Evolutionary conservation across 2,888 invertebrate species (phyloP), one percentile per base, ranked within the genome.

Genomic region (Luffia ferchaultella): DNA sequence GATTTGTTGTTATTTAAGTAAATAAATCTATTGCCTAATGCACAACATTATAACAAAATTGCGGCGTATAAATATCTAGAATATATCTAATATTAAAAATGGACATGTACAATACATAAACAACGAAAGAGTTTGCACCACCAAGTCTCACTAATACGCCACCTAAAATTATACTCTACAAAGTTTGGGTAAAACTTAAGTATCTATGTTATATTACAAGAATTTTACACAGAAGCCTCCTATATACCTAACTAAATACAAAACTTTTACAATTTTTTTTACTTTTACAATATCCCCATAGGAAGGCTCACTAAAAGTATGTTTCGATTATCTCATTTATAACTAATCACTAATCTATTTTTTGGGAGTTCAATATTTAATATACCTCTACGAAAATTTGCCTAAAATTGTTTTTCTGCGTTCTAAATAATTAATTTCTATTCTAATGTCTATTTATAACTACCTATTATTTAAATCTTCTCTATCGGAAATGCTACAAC

Each of bases 81-180:
- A 16, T 42, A 20, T 48, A 17, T 58, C 59, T 56, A 60, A 59
- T 58, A 63, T n/a, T n/a, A n/a, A n/a, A 12, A 30, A 30, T 30
- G 30, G 30, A 7, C 30, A 12, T 61, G 61, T 60, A 68, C 65
- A 66, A 58, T 63, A 61, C n/a, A n/a, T n/a, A 60, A 59, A 57
- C 57, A 54, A 57, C 68, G 69, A 30, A 65, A 71, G 78, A 82
- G 79, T 77, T 83, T 82, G 83, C 83, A 83, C 83, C 83, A 83
- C 83, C 83, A 79, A 74, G 63, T 64, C 64, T 65, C 60, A 62
- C 67, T 63, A 66, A 68, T 62, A n/a, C 64, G 67, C 70, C 70
- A 70, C 64, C 70, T 70, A 62, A 61, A 61, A 61, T 69, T 7
- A 30, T 7, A 7, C 12, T 30, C 30, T 30, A 30, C 30, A 30